A percentile compares a stretch with the other conserved stretches of the same genome.
Conservation (phyloP, 2,888 invertebrate genomes). For the Ochropacha duplaris region DNA sequence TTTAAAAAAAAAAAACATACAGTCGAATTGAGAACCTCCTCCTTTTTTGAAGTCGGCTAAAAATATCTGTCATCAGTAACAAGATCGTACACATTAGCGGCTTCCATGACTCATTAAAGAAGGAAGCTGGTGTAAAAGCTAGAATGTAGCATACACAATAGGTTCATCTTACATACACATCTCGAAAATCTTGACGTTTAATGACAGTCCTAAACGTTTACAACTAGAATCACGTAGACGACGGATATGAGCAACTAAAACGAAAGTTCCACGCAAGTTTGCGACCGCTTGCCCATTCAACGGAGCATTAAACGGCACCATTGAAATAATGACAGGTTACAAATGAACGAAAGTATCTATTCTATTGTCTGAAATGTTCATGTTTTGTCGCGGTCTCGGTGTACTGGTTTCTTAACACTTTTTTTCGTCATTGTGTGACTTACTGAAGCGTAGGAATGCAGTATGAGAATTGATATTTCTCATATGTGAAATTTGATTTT, state of each 20-base stretch:
- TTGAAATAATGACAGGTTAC: constrained; percentile 71
- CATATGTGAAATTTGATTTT: constrained; percentile 13
- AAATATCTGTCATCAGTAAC: background rate
- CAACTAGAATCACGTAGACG: constrained; percentile 2
- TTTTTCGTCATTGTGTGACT: constrained; percentile 33
- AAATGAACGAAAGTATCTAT: constrained; percentile 69
- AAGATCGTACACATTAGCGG: background rate
- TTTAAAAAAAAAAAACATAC: too few species aligned
- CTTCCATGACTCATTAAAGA: background rate
- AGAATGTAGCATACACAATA: background rate
- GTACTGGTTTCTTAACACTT: constrained; percentile 13
- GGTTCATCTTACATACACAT: background rate
- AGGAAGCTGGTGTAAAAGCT: background rate
- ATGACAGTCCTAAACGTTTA: constrained; percentile 1
- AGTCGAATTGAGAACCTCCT: too few species aligned
- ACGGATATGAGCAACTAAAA: constrained; percentile 27
- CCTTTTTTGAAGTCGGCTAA: background rate
- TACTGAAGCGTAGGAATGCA: constrained; percentile 40
- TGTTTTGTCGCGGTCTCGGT: constrained; percentile 6
- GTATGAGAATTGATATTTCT: constrained; percentile 7
- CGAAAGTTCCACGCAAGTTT: constrained; percentile 50
- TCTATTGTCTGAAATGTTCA: constrained; percentile 42
- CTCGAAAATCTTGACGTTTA: background rate
- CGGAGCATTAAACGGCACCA: constrained; percentile 66
- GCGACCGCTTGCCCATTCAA: constrained; percentile 51